These are phyloP conservation scores for Patella pellucida DNA, from an alignment of 2,888 invertebrate species.

Conservation along the genomic window DNA sequence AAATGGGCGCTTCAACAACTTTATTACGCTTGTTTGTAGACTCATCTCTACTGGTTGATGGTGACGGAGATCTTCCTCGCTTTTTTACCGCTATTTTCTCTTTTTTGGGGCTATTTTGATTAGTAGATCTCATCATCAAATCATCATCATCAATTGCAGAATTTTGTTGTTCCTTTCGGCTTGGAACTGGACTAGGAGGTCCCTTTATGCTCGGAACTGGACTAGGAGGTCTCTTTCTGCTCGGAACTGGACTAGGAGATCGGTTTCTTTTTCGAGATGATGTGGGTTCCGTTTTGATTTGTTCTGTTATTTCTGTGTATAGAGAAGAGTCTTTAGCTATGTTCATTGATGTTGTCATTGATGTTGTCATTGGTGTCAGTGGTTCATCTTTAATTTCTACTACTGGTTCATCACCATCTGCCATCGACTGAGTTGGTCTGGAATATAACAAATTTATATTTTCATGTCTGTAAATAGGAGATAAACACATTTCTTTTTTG, in stretches of 20 bases:
- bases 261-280: background rate
- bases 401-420: no score
- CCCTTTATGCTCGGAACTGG: background rate
- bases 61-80: conserved; percentile 13
- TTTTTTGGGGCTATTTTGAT: background rate
- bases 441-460: no score
- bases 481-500: no score
- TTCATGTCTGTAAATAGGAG: no score
- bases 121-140: no score
- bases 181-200: background rate
- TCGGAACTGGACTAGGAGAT: background rate
- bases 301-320: no score
- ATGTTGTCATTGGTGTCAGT: background rate
- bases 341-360: background rate
- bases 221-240: background rate
- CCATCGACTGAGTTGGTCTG: no score
- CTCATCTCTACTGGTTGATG: background rate
- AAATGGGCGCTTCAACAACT: background rate
- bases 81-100: background rate
- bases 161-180: no score
- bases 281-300: background rate
- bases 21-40: background rate
- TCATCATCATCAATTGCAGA: no score
- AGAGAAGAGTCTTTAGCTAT: background rate
- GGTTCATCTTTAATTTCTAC: background rate